These are phyloP conservation scores for Platanista minor DNA, from an alignment of 2,113 vertebrate species.

Conservation along the genomic window DNA sequence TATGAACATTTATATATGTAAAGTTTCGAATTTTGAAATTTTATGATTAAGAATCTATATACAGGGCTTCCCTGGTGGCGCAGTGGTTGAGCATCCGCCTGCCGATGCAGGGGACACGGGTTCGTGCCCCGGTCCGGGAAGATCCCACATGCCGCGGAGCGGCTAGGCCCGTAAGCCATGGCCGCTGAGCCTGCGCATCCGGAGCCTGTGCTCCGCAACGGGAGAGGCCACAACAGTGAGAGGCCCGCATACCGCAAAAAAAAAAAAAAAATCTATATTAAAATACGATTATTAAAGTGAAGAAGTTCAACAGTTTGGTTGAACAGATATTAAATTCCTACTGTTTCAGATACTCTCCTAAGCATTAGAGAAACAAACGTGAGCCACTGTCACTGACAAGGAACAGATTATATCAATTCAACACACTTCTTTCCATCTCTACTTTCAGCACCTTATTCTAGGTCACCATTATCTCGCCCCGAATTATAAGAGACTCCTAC, in stretches of 20 bases:
- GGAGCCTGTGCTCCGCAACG: too few relatives aligned
- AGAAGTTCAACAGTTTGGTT: background rate
- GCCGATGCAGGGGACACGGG: too few relatives aligned
- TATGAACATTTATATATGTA: background rate
- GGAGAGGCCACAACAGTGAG: too few relatives aligned
- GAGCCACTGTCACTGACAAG: background rate
- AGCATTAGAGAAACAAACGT: conserved; percentile 18
- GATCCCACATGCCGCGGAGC: too few relatives aligned
- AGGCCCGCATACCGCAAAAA: too few relatives aligned
- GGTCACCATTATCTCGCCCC: background rate
- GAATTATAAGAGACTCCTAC: background rate
- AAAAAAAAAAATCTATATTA: background rate
- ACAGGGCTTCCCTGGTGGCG: too few relatives aligned
- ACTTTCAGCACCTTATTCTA: background rate
- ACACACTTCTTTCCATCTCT: background rate
- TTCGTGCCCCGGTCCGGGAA: too few relatives aligned
- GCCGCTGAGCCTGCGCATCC: too few relatives aligned
- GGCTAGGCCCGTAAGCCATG: too few relatives aligned
- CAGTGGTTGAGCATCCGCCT: too few relatives aligned
- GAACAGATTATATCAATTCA: background rate
- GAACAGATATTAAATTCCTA: background rate
- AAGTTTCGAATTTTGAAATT: conserved; percentile 22
- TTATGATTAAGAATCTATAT: background rate
- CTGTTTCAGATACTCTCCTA: background rate
- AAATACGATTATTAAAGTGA: background rate